Conservation (phyloP, 2,113 vertebrate genomes). For the sheep (Ovis aries) region ARS-UI_Ramb_v3.0 NC_056063.1:58963501-58964000, state of each 20-base stretch:
- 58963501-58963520: neutral
- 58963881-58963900: neutral
- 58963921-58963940: neutral
- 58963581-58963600: neutral
- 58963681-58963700: neutral
- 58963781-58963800: neutral
- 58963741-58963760: neutral
- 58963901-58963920: neutral
- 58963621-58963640: neutral
- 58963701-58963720: neutral
- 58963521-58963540: neutral
- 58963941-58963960: neutral
- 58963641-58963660: neutral
- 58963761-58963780: neutral
- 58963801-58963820: neutral
- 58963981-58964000: neutral
- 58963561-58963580: neutral
- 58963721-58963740: neutral
- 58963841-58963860: neutral
- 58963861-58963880: neutral
- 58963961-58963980: neutral
- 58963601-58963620: neutral
- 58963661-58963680: neutral
- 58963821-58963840: neutral
- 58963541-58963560: neutral